phyloP scores from a whole-genome alignment of 2,113 vertebrate species.

The Dolichotis patagonum region DNA sequence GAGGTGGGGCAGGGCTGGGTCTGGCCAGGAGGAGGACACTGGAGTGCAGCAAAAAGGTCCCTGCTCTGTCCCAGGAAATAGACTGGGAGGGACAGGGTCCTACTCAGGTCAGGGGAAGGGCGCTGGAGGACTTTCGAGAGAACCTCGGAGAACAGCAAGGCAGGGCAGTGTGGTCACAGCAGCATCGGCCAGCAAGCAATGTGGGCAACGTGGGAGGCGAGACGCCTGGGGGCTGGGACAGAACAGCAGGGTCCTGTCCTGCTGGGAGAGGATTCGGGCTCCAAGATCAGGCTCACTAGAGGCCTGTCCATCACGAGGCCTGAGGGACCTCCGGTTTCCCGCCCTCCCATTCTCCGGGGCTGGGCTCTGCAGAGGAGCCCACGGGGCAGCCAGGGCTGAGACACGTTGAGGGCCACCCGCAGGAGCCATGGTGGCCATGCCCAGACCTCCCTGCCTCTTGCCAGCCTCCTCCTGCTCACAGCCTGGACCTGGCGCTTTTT shows the following conservation, averaged over 20 bases:
- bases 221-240: not conserved
- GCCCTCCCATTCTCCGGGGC: not conserved
- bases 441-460: not conserved
- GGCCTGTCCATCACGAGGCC: too few species aligned
- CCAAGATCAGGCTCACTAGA: too few species aligned
- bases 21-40: too few species aligned
- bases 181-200: not conserved
- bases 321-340: not conserved
- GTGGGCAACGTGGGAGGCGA: not conserved
- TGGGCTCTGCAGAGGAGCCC: not conserved
- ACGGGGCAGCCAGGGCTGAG: fast-evolving
- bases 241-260: too few species aligned
- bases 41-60: fast-evolving
- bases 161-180: not conserved
- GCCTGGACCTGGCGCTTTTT: not conserved
- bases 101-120: too few species aligned
- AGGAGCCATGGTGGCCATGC: fast-evolving
- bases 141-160: not conserved
- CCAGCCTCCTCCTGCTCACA: not conserved
- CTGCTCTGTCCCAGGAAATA: not conserved
- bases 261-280: not conserved
- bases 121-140: not conserved
- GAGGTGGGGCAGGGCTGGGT: not conserved
- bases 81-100: fast-evolving
- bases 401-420: not conserved